Conservation (phyloP, 2,888 invertebrate genomes). For the Malthinus seriepunctatus region DNA sequence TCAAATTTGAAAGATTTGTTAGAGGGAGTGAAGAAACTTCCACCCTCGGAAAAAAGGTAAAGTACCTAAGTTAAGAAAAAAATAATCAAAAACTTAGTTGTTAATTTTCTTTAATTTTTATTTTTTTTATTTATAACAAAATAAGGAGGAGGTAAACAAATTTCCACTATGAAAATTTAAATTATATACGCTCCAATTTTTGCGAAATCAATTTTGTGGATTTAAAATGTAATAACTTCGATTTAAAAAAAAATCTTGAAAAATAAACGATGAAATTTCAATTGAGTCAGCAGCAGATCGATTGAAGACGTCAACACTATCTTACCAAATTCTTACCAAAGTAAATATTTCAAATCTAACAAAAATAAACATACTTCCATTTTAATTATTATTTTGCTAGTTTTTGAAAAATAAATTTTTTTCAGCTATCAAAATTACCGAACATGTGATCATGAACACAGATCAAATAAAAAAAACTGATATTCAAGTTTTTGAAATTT, state of each 20-base stretch:
- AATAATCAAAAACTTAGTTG: neutral
- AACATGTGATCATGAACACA: no score
- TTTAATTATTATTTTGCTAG: no score
- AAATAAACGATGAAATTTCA: constrained; percentile 5
- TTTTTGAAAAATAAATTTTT: no score
- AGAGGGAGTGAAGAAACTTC: constrained; percentile 64
- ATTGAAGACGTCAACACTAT: constrained; percentile 12
- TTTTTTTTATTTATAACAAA: neutral
- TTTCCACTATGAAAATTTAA: no score
- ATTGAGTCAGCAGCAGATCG: constrained; percentile 11
- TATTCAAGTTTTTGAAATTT: no score
- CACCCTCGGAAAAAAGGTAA: constrained; percentile 70
- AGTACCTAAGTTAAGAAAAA: constrained; percentile 37
- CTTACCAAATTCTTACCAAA: neutral
- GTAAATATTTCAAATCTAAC: neutral
- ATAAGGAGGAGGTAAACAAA: no score
- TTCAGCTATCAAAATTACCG: no score
- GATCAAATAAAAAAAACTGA: no score
- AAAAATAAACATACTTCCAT: no score
- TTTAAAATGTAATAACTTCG: neutral
- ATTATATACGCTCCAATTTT: no score
- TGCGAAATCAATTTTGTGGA: no score
- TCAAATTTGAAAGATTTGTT: constrained; percentile 84
- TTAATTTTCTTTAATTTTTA: neutral
- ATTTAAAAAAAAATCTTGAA: neutral